phyloP scores from a whole-genome alignment of 2,113 vertebrate species.

The Poicephalus meyeri region DNA sequence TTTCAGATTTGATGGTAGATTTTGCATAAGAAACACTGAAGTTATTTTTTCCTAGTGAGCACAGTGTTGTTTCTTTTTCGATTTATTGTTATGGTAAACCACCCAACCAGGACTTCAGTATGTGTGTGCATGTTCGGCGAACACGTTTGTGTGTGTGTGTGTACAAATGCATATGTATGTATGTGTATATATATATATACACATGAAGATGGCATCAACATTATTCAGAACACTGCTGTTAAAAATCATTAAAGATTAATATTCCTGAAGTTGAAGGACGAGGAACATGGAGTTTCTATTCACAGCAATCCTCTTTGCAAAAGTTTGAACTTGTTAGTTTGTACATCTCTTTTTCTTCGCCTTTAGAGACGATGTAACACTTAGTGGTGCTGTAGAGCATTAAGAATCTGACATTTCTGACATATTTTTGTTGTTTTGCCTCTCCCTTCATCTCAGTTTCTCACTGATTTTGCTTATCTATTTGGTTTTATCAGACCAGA shows the following conservation, averaged over 20 bases:
- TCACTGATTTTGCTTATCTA: neutral
- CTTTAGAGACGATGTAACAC: neutral
- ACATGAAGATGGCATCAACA: neutral
- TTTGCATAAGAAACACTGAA: neutral
- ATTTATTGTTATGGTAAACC: neutral
- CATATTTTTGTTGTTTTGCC: neutral
- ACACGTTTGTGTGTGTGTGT: accelerated
- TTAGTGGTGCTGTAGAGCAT: neutral
- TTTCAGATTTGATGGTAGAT: neutral
- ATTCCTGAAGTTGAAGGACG: neutral
- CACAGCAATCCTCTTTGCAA: neutral
- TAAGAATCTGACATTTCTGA: neutral
- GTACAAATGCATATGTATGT: accelerated
- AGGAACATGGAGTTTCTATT: neutral
- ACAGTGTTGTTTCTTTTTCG: neutral
- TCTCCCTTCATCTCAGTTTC: neutral
- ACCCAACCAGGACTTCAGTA: neutral
- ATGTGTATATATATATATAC: accelerated
- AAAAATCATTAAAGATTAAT: neutral
- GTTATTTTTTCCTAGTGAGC: neutral
- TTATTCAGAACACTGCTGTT: neutral
- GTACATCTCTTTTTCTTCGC: neutral
- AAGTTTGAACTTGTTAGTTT: neutral
- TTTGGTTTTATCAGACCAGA: neutral
- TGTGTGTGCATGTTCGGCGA: neutral